Conservation (phyloP, 1,140 invertebrate genomes). For the Leptinotarsa texana region DNA sequence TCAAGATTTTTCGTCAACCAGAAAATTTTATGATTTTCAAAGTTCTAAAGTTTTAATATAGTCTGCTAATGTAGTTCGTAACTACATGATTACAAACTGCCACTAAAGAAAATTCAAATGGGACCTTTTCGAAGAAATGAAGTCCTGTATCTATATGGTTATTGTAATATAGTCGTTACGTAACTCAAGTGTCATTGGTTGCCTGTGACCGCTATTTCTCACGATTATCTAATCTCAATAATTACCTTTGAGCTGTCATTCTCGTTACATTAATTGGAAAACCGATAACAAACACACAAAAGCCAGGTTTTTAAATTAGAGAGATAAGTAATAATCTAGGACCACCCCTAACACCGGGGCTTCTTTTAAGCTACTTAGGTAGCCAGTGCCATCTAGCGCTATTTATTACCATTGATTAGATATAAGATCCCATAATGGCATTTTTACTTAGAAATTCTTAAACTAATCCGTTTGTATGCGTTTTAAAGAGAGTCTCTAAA, state of each 20-base stretch:
- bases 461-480: background rate
- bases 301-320: conserved; percentile 16
- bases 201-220: conserved; percentile 11
- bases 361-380: conserved; percentile 18
- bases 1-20: too few relatives aligned
- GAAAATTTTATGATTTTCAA: too few relatives aligned
- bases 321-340: conserved; percentile 16
- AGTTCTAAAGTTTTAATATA: too few relatives aligned
- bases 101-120: too few relatives aligned
- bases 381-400: conserved; percentile 16
- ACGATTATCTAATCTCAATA: conserved; percentile 16
- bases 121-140: too few relatives aligned
- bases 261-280: conserved; percentile 19
- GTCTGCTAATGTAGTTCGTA: too few relatives aligned
- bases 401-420: conserved; percentile 15
- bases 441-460: background rate
- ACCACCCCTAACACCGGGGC: conserved; percentile 16
- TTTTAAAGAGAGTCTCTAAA: background rate
- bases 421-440: background rate
- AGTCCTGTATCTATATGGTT: too few relatives aligned
- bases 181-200: background rate
- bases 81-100: too few relatives aligned
- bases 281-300: conserved; percentile 22
- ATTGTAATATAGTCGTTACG: background rate
- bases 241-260: conserved; percentile 16